Evolutionary conservation across 1,140 invertebrate genomes (phyloP).

Genomic region (Drosophila miranda): DNA sequence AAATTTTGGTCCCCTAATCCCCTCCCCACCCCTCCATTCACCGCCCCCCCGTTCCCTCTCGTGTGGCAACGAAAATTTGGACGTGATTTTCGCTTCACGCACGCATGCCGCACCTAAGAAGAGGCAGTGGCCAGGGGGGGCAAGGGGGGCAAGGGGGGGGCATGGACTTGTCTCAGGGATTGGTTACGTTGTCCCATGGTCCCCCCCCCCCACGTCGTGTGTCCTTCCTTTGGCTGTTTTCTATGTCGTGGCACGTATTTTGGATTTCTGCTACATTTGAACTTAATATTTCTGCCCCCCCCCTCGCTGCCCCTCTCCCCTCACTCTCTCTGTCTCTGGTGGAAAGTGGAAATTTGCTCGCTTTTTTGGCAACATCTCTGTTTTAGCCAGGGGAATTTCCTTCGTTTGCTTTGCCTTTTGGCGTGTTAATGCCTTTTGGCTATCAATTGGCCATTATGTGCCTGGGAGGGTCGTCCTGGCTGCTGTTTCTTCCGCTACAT

Average conservation of each 20-base stretch:
- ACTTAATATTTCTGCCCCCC: slow-evolving; percentile 71
- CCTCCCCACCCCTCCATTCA: neutral
- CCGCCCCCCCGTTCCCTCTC: neutral
- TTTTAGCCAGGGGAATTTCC: slow-evolving; percentile 71
- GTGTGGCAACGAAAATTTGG: slow-evolving; percentile 62
- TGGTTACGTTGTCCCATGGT: slow-evolving; percentile 52
- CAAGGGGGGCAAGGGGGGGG: neutral
- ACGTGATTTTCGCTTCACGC: slow-evolving; percentile 74
- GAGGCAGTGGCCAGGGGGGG: neutral
- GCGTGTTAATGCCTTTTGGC: slow-evolving; percentile 80
- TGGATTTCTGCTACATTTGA: slow-evolving; percentile 81
- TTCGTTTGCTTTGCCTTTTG: slow-evolving; percentile 35
- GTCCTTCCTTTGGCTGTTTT: slow-evolving; percentile 53
- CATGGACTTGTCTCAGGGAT: slow-evolving; percentile 29
- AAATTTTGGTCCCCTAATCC: slow-evolving; percentile 41
- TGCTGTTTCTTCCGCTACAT: slow-evolving; percentile 61
- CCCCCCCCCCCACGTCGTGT: neutral
- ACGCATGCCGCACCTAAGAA: slow-evolving; percentile 58
- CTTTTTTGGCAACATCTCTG: slow-evolving; percentile 62
- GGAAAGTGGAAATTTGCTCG: slow-evolving; percentile 53
- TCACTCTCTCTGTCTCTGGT: neutral
- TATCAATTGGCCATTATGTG: slow-evolving; percentile 80
- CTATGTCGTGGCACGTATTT: slow-evolving; percentile 76
- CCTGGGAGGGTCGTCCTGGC: slow-evolving; percentile 26
- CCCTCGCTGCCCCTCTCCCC: neutral